phyloP scores from a whole-genome alignment of 2,888 invertebrate species.

The Drosophila borborema region DNA sequence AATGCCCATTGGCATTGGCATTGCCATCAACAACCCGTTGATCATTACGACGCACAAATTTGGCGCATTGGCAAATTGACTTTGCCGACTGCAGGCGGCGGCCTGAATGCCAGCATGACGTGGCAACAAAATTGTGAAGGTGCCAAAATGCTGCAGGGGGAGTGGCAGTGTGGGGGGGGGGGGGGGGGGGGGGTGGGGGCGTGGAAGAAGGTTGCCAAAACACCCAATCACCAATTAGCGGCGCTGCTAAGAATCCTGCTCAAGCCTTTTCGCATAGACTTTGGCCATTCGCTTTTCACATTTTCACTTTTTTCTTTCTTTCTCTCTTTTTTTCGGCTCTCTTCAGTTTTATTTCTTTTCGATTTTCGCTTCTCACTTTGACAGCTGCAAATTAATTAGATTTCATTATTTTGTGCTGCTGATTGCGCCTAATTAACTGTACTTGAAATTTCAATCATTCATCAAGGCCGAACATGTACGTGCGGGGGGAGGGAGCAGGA shows the following conservation, averaged over 20 bases:
- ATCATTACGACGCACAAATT: constrained; percentile 75
- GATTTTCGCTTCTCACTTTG: constrained; percentile 47
- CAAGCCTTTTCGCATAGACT: constrained; percentile 44
- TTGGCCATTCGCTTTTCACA: constrained; percentile 10
- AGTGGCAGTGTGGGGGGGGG: background rate
- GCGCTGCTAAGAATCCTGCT: constrained; percentile 22
- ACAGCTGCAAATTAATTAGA: constrained; percentile 79
- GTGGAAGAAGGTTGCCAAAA: no score
- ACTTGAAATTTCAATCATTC: constrained; percentile 78
- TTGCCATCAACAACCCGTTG: constrained; percentile 26
- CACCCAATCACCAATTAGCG: constrained; percentile 35
- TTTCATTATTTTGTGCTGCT: constrained; percentile 69
- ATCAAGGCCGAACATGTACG: constrained; percentile 51
- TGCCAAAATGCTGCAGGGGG: constrained; percentile 31
- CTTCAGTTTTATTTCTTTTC: constrained; percentile 3
- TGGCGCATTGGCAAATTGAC: constrained; percentile 73
- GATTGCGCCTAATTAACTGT: constrained; percentile 78
- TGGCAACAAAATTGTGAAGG: constrained; percentile 76
- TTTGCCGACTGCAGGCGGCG: constrained; percentile 47
- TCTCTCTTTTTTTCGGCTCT: background rate
- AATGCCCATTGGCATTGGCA: background rate
- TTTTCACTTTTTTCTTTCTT: background rate
- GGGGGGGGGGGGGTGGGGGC: no score
- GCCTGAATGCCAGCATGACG: constrained; percentile 61
- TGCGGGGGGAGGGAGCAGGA: background rate